Evolutionary conservation across 2,888 invertebrate genomes (phyloP).

Genomic region (Heliconius charithonia): DNA sequence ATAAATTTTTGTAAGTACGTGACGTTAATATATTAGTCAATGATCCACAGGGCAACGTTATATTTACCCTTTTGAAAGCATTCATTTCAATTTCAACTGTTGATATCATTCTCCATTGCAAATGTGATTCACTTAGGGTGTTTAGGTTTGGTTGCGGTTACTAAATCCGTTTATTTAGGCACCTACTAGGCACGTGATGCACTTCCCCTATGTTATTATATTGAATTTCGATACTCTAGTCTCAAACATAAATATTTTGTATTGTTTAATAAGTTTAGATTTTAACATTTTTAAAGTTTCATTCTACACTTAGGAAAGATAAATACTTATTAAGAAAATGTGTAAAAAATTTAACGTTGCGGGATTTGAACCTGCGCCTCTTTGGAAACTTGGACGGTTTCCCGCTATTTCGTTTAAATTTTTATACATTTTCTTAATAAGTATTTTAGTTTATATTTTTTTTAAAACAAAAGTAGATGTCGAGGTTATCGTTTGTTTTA

Average conservation of each 20-base stretch:
- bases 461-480: background rate
- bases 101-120: slow-evolving; percentile 4
- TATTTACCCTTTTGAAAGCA: slow-evolving; percentile 10
- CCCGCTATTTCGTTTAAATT: too few relatives aligned
- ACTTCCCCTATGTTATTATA: background rate
- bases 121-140: slow-evolving; percentile 1
- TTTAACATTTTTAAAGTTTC: too few relatives aligned
- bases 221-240: background rate
- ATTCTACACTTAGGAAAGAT: too few relatives aligned
- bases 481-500: background rate
- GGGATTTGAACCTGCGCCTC: too few relatives aligned
- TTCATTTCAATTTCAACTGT: background rate
- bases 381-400: too few relatives aligned
- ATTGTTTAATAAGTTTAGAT: too few relatives aligned
- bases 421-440: too few relatives aligned
- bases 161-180: slow-evolving; percentile 4
- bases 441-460: too few relatives aligned
- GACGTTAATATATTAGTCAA: background rate
- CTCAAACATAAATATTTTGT: background rate
- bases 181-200: background rate
- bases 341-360: too few relatives aligned
- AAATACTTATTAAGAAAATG: too few relatives aligned
- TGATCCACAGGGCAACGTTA: background rate
- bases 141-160: background rate
- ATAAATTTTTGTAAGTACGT: background rate